phyloP scores from a whole-genome alignment of 2,888 invertebrate genomes.

The Agriopis aurantiaria region DNA sequence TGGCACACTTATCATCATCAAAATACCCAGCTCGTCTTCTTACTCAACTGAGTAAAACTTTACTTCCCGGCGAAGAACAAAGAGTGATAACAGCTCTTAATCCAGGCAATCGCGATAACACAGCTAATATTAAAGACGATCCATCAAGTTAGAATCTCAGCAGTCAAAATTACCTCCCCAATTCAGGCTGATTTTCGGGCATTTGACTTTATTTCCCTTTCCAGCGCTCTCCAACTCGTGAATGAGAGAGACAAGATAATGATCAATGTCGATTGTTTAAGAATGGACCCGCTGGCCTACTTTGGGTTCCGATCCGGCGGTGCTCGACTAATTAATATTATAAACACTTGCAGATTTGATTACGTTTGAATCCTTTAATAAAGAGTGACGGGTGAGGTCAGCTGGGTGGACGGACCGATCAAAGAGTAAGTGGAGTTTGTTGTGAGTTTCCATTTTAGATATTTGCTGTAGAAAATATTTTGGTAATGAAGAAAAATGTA shows the following conservation, averaged over 20 bases:
- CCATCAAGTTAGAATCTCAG: constrained; percentile 11
- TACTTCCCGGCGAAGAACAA: neutral
- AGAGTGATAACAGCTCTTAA: constrained; percentile 11
- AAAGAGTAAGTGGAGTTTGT: constrained; percentile 16
- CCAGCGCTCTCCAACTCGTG: neutral
- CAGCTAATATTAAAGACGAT: constrained; percentile 21
- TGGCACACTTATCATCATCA: neutral
- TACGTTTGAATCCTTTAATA: constrained; percentile 36
- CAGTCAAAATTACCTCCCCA: constrained; percentile 1
- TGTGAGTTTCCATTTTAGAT: neutral
- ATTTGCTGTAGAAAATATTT: neutral
- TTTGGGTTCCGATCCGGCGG: constrained; percentile 8
- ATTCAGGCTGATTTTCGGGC: neutral
- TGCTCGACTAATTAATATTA: constrained; percentile 40
- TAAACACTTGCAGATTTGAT: constrained; percentile 44
- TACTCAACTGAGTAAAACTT: neutral
- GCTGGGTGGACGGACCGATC: constrained; percentile 1
- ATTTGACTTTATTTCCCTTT: neutral
- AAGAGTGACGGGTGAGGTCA: constrained; percentile 17
- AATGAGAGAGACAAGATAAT: neutral
- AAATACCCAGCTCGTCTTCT: neutral
- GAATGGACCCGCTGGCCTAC: neutral
- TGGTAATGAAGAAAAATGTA: constrained; percentile 1
- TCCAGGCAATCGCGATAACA: constrained; percentile 3
- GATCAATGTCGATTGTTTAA: neutral